These are phyloP conservation scores for Philopedon plagiatum DNA, from an alignment of 2,888 invertebrate genomes.

Conservation along the genomic window DNA sequence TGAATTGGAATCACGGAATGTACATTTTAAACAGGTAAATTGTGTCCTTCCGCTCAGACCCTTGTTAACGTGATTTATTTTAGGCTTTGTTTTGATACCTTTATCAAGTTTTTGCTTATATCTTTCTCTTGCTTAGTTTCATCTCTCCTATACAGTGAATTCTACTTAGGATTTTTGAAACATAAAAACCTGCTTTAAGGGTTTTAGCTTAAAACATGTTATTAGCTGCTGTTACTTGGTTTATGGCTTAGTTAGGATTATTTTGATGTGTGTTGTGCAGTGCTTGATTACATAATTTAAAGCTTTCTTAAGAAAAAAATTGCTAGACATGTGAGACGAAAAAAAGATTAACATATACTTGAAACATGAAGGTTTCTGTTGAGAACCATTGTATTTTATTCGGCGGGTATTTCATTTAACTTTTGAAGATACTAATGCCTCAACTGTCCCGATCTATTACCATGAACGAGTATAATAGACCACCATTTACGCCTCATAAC, in stretches of 20 bases:
- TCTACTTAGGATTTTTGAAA: too few species aligned
- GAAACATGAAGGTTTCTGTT: background rate
- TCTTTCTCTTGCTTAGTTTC: background rate
- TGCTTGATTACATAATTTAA: too few species aligned
- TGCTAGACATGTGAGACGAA: background rate
- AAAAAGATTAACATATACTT: background rate
- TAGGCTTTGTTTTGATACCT: slow-evolving; percentile 10
- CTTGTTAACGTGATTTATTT: slow-evolving; percentile 15
- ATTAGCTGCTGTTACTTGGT: background rate
- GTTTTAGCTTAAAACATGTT: background rate
- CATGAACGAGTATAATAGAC: background rate
- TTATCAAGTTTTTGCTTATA: background rate
- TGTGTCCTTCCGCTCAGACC: background rate
- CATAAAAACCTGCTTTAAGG: background rate
- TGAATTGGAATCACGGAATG: slow-evolving; percentile 10
- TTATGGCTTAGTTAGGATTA: too few species aligned
- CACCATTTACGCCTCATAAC: background rate
- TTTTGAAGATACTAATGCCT: background rate
- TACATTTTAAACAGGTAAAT: slow-evolving; percentile 15
- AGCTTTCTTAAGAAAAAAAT: too few species aligned
- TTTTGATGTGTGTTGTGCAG: too few species aligned
- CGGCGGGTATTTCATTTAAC: background rate
- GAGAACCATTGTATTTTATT: background rate
- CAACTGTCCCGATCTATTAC: background rate
- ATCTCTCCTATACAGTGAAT: too few species aligned